Percentiles rank a stretch among this genome's conserved stretches.
Evolutionary conservation across 2,888 invertebrate genomes (phyloP).

Genomic region (Patella pellucida): DNA sequence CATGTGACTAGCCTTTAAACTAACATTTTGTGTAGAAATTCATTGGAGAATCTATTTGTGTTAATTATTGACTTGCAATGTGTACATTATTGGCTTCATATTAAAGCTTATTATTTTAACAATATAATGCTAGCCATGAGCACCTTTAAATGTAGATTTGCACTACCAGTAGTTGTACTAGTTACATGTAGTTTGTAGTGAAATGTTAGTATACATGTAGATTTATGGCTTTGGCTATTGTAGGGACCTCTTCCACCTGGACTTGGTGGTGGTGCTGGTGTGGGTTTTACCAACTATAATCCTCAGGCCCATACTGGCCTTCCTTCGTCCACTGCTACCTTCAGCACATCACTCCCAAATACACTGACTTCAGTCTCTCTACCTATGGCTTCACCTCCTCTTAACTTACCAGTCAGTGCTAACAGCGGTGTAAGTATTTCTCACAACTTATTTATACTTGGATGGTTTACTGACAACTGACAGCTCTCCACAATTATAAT

Average conservation of each 20-base stretch:
- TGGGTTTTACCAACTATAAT: constrained; percentile 43
- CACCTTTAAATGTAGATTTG: too few relatives aligned
- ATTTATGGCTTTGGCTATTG: constrained; percentile 19
- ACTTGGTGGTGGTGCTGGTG: constrained; percentile 43
- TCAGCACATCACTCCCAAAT: constrained; percentile 29
- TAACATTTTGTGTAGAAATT: too few relatives aligned
- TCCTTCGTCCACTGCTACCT: constrained; percentile 43
- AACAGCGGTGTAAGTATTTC: constrained; percentile 48
- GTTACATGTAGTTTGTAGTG: neutral
- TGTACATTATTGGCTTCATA: too few relatives aligned
- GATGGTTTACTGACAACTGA: neutral
- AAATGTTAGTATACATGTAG: constrained; percentile 7
- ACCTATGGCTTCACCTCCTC: constrained; percentile 46
- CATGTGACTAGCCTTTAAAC: too few relatives aligned
- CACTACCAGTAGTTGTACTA: too few relatives aligned
- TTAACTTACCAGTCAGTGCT: constrained; percentile 41
- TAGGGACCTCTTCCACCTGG: constrained; percentile 32
- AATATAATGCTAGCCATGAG: too few relatives aligned
- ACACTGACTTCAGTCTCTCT: constrained; percentile 30
- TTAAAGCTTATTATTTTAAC: too few relatives aligned
- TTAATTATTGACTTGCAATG: too few relatives aligned
- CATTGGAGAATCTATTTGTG: too few relatives aligned
- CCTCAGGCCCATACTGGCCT: constrained; percentile 36
- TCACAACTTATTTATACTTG: neutral
- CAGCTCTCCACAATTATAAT: neutral